Evolutionary conservation across 2,888 invertebrate genomes (phyloP), one percentile per base, ranked within the genome.

Genomic region (Synergus umbraculus): DNA sequence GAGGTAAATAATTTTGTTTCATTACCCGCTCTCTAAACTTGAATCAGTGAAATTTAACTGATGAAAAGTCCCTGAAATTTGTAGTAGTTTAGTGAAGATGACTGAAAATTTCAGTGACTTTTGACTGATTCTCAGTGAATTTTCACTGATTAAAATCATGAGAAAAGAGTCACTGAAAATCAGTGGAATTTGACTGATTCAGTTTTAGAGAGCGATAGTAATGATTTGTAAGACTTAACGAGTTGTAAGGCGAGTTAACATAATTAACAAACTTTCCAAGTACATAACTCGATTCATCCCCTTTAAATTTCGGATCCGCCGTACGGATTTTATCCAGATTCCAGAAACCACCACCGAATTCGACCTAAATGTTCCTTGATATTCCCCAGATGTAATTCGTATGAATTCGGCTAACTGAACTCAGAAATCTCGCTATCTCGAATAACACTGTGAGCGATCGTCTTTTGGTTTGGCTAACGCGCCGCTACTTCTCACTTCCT

Each of bases 401-500:
- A 82, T 80, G 80, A 82, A 79, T 82, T 77, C 76, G 76, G 78
- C 65, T 79, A 80, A 83, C 82, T 54, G 54, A 37, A 73, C 73
- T 73, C 79, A 84, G 84, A 85, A 87, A 87, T 88, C 85, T 86
- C 79, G 83, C 83, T 86, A 87, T 87, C 87, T 86, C 82, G 80
- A 82, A 54, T 54, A 54, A 84, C 82, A 60, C 79, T 77, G 81
- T 83, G 83, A 83, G 81, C 81, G 91, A 91, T 91, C 91, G 90
- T 90, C 90, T 90, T 90, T 91, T 88, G 86, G 89, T 88, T 86
- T 83, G 88, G 87, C 88, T 89, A 91, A 89, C 90, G 88, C 83
- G 82, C 78, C 58, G 77, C 80, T 78, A 81, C 78, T 82, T 83
- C 79, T 85, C 82, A 83, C 84, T 86, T 84, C 86, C 83, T 82